Evolutionary conservation across 2,797 vertebrate species (phyloP).

Genomic region (Gymnoscopelus microlampas): DNA sequence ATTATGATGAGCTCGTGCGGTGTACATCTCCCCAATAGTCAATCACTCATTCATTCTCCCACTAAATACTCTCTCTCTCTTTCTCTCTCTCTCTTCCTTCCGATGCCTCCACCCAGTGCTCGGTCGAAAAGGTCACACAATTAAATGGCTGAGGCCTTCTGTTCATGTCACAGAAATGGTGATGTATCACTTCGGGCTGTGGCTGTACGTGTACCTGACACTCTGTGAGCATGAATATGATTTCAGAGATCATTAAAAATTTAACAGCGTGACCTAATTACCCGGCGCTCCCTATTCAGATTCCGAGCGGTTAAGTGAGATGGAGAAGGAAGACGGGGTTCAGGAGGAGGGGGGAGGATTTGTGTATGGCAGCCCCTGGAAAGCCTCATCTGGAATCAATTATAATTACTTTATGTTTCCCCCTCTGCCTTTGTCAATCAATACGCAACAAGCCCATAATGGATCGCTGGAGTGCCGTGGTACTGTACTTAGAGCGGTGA

Average conservation of each 20-base stretch:
- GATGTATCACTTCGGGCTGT: conserved; percentile 83
- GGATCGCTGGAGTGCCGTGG: conserved; percentile 70
- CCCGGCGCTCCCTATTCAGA: conserved; percentile 82
- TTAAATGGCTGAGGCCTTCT: conserved; percentile 85
- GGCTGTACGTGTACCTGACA: conserved; percentile 82
- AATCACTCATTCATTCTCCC: conserved; percentile 71
- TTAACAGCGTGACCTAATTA: conserved; percentile 89
- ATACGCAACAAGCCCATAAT: conserved; percentile 73
- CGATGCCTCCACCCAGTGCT: conserved; percentile 71
- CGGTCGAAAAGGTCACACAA: conserved; percentile 86
- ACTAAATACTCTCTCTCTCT: conserved; percentile 67
- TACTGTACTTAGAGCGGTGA: conserved; percentile 65
- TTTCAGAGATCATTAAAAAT: conserved; percentile 89
- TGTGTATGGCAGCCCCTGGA: conserved; percentile 64
- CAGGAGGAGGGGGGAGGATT: conserved; percentile 56
- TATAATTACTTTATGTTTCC: conserved; percentile 84
- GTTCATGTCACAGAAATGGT: conserved; percentile 83
- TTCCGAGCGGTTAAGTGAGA: conserved; percentile 77
- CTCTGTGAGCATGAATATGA: conserved; percentile 86
- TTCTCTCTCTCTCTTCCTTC: conserved; percentile 52
- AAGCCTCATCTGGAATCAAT: conserved; percentile 82
- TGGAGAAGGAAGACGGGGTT: conserved; percentile 56
- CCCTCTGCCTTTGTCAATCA: conserved; percentile 77
- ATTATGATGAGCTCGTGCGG: conserved; percentile 74
- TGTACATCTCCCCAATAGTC: conserved; percentile 73